Evolutionary conservation across 2,888 invertebrate species (phyloP).

Genomic region (Hypena proboscidalis): DNA sequence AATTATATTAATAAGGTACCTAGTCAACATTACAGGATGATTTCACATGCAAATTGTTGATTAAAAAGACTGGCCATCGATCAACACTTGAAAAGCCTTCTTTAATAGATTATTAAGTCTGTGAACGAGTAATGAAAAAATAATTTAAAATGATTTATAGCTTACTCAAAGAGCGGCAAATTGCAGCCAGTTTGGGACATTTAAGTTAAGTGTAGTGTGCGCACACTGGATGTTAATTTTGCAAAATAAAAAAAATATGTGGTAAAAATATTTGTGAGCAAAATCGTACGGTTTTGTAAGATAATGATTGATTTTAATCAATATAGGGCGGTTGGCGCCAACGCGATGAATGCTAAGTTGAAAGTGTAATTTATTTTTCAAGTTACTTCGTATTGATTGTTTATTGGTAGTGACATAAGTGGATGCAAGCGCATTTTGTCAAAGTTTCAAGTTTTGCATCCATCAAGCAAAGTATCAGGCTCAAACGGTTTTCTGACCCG

Average conservation of each 20-base stretch:
- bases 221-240: constrained; percentile 66
- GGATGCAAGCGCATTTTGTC: no score
- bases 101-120: constrained; percentile 76
- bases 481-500: no score
- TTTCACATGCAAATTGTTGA: constrained; percentile 31
- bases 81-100: constrained; percentile 49
- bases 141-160: constrained; percentile 83
- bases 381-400: constrained; percentile 6
- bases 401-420: no score
- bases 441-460: no score
- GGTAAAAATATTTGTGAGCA: constrained; percentile 53
- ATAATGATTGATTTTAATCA: constrained; percentile 67
- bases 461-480: no score
- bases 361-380: constrained; percentile 29
- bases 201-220: constrained; percentile 80
- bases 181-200: constrained; percentile 80
- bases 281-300: constrained; percentile 56
- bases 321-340: constrained; percentile 52
- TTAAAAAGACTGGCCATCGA: constrained; percentile 38
- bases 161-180: constrained; percentile 79
- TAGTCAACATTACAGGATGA: constrained; percentile 8
- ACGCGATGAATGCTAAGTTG: constrained; percentile 20
- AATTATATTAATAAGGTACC: constrained; percentile 19
- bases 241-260: constrained; percentile 47
- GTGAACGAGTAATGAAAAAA: constrained; percentile 74